Evolutionary conservation across 2,113 vertebrate species (phyloP).

Genomic region (Bothrops jararaca): DNA sequence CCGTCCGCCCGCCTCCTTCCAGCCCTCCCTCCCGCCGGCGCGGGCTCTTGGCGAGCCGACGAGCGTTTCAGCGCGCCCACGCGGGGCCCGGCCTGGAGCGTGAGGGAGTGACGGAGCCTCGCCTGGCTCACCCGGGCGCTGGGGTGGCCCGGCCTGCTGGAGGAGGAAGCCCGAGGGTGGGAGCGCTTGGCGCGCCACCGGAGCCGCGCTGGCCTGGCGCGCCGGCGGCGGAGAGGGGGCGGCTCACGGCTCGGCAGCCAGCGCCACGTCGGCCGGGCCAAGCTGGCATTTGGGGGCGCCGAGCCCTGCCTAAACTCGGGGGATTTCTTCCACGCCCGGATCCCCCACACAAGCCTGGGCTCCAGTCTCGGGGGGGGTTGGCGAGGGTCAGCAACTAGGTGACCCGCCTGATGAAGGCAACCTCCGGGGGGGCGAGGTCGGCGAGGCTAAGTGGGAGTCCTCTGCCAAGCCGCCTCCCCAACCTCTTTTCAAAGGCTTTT

Average conservation of each 20-base stretch:
- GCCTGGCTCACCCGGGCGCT: background rate
- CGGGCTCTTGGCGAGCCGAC: background rate
- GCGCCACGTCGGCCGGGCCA: background rate
- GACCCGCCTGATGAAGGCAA: background rate
- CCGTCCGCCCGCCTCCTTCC: background rate
- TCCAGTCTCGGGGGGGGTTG: background rate
- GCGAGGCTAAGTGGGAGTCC: background rate
- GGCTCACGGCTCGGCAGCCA: background rate
- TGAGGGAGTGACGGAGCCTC: background rate
- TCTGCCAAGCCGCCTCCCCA: background rate
- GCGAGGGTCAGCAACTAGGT: background rate
- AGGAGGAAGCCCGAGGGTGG: background rate
- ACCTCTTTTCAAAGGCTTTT: background rate
- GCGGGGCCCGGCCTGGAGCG: background rate
- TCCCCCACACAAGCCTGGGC: background rate
- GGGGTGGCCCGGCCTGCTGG: background rate
- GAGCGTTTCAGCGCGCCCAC: slow-evolving; percentile 13
- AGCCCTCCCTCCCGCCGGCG: background rate
- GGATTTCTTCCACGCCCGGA: background rate
- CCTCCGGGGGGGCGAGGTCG: background rate
- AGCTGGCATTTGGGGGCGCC: background rate
- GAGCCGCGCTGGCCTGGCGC: background rate
- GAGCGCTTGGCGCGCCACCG: background rate
- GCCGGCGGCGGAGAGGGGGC: background rate
- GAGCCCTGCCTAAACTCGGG: background rate